phyloP scores from a whole-genome alignment of 2,888 invertebrate genomes.

The Thereva nobilitata region DNA sequence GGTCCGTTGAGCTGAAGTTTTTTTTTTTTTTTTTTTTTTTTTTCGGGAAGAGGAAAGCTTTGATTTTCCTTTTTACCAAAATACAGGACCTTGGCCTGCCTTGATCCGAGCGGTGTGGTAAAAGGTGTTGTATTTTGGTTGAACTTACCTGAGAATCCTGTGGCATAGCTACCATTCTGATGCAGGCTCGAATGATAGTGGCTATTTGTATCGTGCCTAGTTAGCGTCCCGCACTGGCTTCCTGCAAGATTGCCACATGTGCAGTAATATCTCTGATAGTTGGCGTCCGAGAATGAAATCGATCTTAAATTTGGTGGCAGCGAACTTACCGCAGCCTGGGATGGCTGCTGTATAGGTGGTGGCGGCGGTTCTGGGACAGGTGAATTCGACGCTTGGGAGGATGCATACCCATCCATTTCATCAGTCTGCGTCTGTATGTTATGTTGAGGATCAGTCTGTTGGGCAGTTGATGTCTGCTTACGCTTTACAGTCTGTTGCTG shows the following conservation, averaged over 20 bases:
- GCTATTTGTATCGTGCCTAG: constrained; percentile 35
- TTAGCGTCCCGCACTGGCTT: constrained; percentile 38
- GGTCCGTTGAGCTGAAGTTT: too few species aligned
- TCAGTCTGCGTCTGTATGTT: constrained; percentile 42
- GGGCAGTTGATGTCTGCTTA: constrained; percentile 35
- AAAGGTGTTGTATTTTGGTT: too few species aligned
- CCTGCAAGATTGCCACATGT: constrained; percentile 25
- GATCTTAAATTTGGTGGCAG: constrained; percentile 34
- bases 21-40: too few species aligned
- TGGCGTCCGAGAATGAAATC: constrained; percentile 39
- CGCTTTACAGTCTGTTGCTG: not conserved
- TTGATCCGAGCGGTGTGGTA: too few species aligned
- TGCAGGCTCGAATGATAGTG: constrained; percentile 38
- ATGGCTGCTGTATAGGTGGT: constrained; percentile 37
- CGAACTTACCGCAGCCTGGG: constrained; percentile 11
- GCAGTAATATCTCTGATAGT: constrained; percentile 39
- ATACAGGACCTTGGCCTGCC: too few species aligned
- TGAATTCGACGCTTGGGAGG: constrained; percentile 41
- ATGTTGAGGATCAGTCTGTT: constrained; percentile 40
- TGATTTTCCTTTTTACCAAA: too few species aligned
- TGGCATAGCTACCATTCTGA: constrained; percentile 40
- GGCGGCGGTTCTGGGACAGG: constrained; percentile 45
- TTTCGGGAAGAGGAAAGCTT: too few species aligned
- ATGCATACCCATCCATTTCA: constrained; percentile 41
- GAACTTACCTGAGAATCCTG: constrained; percentile 42